Percentiles rank a stretch among this genome's conserved stretches.
Evolutionary conservation across 2,888 invertebrate species (phyloP).

Genomic region (Brachycybe producta): DNA sequence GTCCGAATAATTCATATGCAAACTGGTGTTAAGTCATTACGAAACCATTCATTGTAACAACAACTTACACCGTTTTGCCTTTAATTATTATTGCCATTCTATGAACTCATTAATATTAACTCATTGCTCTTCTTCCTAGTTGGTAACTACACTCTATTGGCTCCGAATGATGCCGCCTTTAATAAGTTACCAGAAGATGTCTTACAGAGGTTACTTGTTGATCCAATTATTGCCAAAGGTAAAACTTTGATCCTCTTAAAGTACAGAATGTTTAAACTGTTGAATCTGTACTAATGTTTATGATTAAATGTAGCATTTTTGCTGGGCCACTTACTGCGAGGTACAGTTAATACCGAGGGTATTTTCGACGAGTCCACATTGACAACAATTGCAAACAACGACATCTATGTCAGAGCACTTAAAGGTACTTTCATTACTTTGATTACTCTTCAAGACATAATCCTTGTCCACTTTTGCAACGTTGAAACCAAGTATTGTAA

Average conservation of each 20-base stretch:
- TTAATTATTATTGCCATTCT: neutral
- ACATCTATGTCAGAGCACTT: conserved; percentile 15
- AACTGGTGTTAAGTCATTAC: too few species aligned
- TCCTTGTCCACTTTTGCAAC: neutral
- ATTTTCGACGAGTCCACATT: conserved; percentile 15
- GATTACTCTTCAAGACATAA: neutral
- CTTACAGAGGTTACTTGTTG: conserved; percentile 7
- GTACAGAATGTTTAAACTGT: neutral
- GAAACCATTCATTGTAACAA: too few species aligned
- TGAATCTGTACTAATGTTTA: neutral
- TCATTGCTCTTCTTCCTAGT: neutral
- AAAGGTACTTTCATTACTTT: conserved; percentile 8
- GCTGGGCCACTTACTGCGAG: conserved; percentile 10
- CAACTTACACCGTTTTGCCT: too few species aligned
- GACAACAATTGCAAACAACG: conserved; percentile 6
- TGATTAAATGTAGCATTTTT: conserved; percentile 3
- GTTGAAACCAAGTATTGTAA: neutral
- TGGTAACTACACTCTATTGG: conserved; percentile 13
- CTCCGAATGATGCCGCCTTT: conserved; percentile 15
- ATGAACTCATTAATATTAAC: neutral
- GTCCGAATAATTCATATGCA: too few species aligned
- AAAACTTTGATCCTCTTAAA: neutral
- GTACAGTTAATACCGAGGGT: conserved; percentile 15
- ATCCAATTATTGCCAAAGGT: conserved; percentile 10
- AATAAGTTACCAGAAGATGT: conserved; percentile 14